Evolutionary conservation across 1,140 invertebrate species (phyloP), one percentile per base, ranked within the genome.

Genomic region (Formica selysi): DNA sequence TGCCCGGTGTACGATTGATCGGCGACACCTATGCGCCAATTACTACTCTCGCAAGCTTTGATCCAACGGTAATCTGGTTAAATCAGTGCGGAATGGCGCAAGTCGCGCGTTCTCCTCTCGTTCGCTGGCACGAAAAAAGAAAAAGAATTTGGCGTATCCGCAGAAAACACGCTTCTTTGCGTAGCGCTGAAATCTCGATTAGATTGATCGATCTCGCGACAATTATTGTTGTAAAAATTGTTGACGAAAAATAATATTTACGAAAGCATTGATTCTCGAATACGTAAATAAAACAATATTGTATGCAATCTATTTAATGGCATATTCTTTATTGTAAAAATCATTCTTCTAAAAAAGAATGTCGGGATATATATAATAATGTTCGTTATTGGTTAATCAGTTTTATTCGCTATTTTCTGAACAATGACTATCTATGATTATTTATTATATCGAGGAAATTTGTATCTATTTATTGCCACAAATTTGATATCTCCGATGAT

Each of bases 1-100:
- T 83, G 90, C 76, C 70, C 76, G 88, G 87, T 90, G 88, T 90
- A 90, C 92, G 92, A 93, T 93, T 91, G 91, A 93, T 92, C 91
- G 90, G 29, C 88, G 90, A 92, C 91, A 92, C 91, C 89, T 89
- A 88, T 68, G 91, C 86, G 71, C 90, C 91, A 93, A 93, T 93
- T 92, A 93, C 80, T 71, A 88, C 85, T 90, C 87, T 90, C 87
- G 91, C 85, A 86, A 90, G 92, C 92, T 91, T 91, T 90, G 91
- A 93, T 92, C 89, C 90, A 74, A 48, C 89, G 91, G 88, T 93
- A 93, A 93, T 93, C 92, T 90, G 89, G 81, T 91, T 91, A 92
- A 93, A 93, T 91, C 87, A 87, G 61, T 64, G 59, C 73, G 38
- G 79, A 74, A 68, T 62, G 62, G 16, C 64, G 3, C 26, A 26